These are phyloP conservation scores for Gopherus flavomarginatus DNA, from an alignment of 2,113 vertebrate species.

Conservation along the genomic window DNA sequence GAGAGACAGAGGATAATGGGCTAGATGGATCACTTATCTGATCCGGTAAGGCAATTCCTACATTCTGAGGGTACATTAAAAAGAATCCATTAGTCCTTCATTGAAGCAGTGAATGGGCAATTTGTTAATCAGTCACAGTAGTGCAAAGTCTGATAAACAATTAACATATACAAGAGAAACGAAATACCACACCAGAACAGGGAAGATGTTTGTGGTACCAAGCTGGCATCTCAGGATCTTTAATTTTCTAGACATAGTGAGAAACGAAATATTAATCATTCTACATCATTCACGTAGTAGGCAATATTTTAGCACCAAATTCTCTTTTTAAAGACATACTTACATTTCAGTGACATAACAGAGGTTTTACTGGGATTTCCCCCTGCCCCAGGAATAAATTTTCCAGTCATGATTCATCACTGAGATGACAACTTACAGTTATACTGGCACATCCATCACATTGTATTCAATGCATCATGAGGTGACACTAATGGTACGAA, in stretches of 20 bases:
- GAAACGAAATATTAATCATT: not conserved
- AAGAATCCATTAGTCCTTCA: conserved; percentile 16
- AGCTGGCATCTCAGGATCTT: not conserved
- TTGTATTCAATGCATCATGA: not conserved
- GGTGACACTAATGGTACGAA: not conserved
- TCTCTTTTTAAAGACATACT: not conserved
- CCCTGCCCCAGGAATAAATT: not conserved
- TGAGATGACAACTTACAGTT: not conserved
- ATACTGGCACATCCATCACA: not conserved
- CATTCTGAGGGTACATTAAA: conserved; percentile 26
- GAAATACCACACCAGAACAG: not conserved
- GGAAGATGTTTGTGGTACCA: not conserved
- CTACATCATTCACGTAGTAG: not conserved
- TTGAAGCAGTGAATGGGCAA: conserved; percentile 29
- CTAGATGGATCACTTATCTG: not conserved
- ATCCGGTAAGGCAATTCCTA: conserved; percentile 2
- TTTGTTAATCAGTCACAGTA: conserved; percentile 29
- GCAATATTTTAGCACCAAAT: not conserved
- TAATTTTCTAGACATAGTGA: not conserved
- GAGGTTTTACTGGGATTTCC: not conserved
- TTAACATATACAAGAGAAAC: conserved; percentile 50
- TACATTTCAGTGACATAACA: not conserved
- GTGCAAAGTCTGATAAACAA: conserved; percentile 32
- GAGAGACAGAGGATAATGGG: conserved; percentile 19
- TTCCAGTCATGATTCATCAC: not conserved